These are phyloP conservation scores for Agrotis ipsilon DNA, from an alignment of 2,888 invertebrate species.

Conservation along the genomic window DNA sequence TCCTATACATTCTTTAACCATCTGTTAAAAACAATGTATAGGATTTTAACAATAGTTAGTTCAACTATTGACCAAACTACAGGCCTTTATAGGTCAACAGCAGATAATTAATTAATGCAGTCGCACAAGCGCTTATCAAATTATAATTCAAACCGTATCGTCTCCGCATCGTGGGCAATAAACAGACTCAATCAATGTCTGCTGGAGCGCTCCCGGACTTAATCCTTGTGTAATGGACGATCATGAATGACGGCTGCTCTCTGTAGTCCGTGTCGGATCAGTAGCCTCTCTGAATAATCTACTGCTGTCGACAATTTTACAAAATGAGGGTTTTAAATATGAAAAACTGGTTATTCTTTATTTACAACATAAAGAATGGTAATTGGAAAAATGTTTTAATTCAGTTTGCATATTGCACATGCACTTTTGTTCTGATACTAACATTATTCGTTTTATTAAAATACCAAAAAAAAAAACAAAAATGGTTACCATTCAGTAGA, in stretches of 20 bases:
- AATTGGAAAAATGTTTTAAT: no score
- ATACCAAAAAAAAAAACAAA: no score
- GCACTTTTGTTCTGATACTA: no score
- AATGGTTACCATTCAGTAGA: no score
- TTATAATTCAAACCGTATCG: conserved; percentile 21
- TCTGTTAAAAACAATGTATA: no score
- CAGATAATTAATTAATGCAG: neutral
- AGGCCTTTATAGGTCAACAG: neutral
- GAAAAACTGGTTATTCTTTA: no score
- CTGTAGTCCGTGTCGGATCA: conserved; percentile 2
- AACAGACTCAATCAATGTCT: neutral
- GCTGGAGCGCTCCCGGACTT: conserved; percentile 12
- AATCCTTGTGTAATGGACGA: conserved; percentile 46
- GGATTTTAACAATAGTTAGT: no score
- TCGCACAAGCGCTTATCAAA: neutral
- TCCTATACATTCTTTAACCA: no score
- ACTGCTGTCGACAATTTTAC: neutral
- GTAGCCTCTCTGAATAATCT: conserved; percentile 2
- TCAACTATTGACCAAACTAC: no score
- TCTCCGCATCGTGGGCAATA: conserved; percentile 8
- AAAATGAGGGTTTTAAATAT: conserved; percentile 6
- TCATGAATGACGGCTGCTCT: conserved; percentile 13
- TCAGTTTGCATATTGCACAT: no score
- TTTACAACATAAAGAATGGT: no score
- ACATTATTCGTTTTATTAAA: no score